Evolutionary conservation across 2,113 vertebrate species (phyloP).

Genomic region (Uria aalge): DNA sequence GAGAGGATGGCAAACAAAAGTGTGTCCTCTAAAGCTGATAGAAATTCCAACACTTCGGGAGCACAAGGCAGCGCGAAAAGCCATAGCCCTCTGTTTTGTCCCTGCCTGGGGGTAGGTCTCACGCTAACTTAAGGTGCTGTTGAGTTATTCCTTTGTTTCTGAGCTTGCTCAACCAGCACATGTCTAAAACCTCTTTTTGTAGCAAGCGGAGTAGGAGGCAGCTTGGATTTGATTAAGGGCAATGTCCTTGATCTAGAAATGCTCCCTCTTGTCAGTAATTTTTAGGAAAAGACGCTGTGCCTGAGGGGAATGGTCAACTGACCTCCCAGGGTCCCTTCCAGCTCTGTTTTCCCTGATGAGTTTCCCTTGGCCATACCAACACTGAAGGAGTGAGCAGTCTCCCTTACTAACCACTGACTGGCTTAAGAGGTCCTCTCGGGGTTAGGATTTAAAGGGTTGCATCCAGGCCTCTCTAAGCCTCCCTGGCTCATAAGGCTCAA

Average conservation of each 20-base stretch:
- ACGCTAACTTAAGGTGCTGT: not conserved
- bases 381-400: not conserved
- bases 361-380: not conserved
- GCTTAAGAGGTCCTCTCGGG: not conserved
- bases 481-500: not conserved
- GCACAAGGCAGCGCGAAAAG: not conserved
- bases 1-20: not conserved
- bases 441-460: not conserved
- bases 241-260: not conserved
- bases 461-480: not conserved
- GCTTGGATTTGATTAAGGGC: not conserved
- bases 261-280: not conserved
- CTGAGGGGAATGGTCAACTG: accelerated
- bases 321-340: not conserved
- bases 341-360: not conserved
- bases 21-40: not conserved
- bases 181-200: not conserved
- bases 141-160: not conserved
- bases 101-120: not conserved
- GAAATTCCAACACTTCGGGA: not conserved
- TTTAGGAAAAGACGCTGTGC: not conserved
- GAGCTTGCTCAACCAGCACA: not conserved
- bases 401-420: not conserved
- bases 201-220: not conserved
- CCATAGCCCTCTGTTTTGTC: not conserved